These are phyloP conservation scores for Leptoclinus maculatus DNA, from an alignment of 2,797 vertebrate genomes.

Conservation along the genomic window DNA sequence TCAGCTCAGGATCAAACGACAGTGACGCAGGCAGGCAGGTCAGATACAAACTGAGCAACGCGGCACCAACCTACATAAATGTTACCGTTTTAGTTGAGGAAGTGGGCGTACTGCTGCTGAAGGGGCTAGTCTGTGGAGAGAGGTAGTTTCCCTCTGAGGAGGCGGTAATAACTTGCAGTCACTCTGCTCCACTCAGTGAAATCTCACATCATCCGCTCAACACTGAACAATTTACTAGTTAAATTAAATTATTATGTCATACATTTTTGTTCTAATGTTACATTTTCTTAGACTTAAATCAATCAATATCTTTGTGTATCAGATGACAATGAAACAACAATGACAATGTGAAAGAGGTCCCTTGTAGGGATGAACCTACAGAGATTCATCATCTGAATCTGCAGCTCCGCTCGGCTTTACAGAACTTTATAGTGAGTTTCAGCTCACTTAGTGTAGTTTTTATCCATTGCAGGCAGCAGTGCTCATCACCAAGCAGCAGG, in stretches of 20 bases:
- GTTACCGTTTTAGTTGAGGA: conserved; percentile 27
- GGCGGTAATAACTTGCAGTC: conserved; percentile 40
- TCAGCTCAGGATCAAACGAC: conserved; percentile 82
- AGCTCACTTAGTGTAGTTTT: background rate
- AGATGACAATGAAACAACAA: background rate
- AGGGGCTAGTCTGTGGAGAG: conserved; percentile 37
- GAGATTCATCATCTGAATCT: background rate
- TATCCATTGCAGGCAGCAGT: background rate
- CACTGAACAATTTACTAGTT: background rate
- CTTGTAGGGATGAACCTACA: background rate
- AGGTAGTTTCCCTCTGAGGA: conserved; percentile 47
- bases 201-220: background rate
- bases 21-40: conserved; percentile 81
- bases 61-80: conserved; percentile 21
- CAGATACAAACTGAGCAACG: conserved; percentile 36
- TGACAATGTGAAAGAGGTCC: background rate
- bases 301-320: background rate
- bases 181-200: conserved; percentile 17
- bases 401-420: background rate
- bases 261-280: background rate
- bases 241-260: background rate
- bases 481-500: conserved; percentile 1
- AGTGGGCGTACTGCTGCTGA: conserved; percentile 48
- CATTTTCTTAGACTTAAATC: background rate
- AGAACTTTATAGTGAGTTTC: background rate